phyloP scores from a whole-genome alignment of 2,113 vertebrate genomes.

The Ctenodactylus gundi region DNA sequence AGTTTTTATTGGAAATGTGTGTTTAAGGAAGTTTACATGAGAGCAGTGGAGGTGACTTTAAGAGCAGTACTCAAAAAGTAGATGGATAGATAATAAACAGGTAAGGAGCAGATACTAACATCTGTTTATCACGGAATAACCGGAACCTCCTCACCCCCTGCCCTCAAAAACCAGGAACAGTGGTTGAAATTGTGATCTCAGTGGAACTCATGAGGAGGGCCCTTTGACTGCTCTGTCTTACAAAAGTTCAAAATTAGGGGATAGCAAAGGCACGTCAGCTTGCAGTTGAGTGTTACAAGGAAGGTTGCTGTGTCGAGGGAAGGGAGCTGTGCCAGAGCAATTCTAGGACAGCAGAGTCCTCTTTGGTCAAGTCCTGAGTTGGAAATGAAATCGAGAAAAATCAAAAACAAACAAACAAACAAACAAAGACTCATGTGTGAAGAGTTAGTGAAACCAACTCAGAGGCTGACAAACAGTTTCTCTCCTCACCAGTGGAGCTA shows the following conservation, averaged over 20 bases:
- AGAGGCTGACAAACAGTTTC: background rate
- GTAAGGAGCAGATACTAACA: background rate
- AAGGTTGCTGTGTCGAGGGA: background rate
- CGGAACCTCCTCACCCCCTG: background rate
- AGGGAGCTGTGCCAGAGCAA: background rate
- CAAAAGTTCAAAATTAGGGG: background rate
- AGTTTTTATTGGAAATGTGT: background rate
- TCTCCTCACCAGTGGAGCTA: background rate
- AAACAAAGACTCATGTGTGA: background rate
- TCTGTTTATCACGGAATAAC: background rate
- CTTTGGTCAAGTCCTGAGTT: background rate
- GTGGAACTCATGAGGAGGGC: background rate
- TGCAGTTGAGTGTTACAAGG: too few species aligned
- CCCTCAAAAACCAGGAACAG: background rate
- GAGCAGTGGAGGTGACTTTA: background rate
- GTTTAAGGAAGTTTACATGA: background rate
- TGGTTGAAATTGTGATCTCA: background rate
- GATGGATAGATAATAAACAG: background rate
- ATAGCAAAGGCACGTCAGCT: background rate
- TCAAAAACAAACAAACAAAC: too few species aligned
- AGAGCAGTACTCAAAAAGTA: background rate
- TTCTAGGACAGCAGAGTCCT: background rate
- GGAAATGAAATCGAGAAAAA: background rate
- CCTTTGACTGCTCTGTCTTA: background rate
- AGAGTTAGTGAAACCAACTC: background rate